phyloP scores from a whole-genome alignment of 2,113 vertebrate species.

The Nyctibius bracteatus region DNA sequence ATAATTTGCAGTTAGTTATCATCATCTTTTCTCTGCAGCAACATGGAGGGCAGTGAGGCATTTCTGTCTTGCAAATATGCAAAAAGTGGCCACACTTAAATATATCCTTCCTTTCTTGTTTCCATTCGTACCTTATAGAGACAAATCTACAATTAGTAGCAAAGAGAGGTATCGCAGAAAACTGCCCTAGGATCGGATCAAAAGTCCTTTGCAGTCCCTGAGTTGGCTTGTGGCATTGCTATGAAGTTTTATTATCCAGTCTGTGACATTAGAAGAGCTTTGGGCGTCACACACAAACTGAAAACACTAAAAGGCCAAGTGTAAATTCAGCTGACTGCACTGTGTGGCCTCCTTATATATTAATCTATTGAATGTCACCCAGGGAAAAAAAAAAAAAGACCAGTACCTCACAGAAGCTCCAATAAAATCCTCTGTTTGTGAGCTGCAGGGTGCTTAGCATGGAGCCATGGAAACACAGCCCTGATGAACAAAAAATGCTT shows the following conservation, averaged over 20 bases:
- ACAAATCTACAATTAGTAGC: not conserved
- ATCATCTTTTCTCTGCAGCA: not conserved
- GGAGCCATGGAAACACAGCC: conserved; percentile 3
- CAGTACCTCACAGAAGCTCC: not conserved
- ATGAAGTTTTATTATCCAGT: not conserved
- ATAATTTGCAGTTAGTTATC: not conserved
- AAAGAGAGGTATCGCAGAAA: not conserved
- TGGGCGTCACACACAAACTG: not conserved
- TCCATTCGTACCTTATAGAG: not conserved
- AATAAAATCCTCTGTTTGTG: conserved; percentile 10
- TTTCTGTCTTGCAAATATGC: not conserved
- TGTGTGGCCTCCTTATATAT: not conserved
- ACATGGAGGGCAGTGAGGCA: not conserved
- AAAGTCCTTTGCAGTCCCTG: not conserved
- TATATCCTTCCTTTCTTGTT: not conserved
- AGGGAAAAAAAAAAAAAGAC: not conserved
- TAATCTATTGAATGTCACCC: conserved; percentile 4
- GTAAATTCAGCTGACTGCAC: conserved; percentile 10
- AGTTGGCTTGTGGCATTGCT: not conserved
- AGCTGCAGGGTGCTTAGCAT: conserved; percentile 1
- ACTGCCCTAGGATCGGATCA: not conserved
- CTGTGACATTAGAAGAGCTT: not conserved
- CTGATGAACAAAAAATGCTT: not conserved
- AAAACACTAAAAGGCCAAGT: conserved; percentile 19
- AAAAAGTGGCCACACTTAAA: not conserved